Evolutionary conservation across 2,888 invertebrate genomes (phyloP).

Genomic region (Drosophila setosimentum): DNA sequence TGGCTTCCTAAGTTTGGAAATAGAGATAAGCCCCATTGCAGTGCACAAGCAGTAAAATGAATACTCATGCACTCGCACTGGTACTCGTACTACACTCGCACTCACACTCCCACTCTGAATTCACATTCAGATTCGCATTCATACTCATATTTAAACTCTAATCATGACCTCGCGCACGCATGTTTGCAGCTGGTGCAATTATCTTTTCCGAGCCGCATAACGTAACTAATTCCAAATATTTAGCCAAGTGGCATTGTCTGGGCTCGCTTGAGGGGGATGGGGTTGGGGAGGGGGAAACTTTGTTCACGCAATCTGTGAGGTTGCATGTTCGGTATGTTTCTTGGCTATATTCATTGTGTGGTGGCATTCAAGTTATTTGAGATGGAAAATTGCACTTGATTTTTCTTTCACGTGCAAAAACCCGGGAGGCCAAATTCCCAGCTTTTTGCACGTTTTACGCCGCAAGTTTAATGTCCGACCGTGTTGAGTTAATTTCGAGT

Average conservation of each 20-base stretch:
- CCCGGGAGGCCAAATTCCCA: conserved; percentile 63
- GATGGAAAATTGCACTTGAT: conserved; percentile 67
- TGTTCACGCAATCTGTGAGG: conserved; percentile 69
- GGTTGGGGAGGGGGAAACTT: not conserved
- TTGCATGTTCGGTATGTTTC: conserved; percentile 68
- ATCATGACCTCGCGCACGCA: conserved; percentile 59
- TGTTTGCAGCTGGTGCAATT: conserved; percentile 48
- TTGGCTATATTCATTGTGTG: conserved; percentile 71
- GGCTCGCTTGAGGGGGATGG: not conserved
- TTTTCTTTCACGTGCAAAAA: conserved; percentile 51
- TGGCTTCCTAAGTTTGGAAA: not conserved
- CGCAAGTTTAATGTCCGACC: conserved; percentile 75
- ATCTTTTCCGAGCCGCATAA: conserved; percentile 43
- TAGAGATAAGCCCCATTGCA: conserved; percentile 9
- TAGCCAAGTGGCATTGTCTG: conserved; percentile 57
- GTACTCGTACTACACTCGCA: not conserved
- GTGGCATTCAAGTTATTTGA: conserved; percentile 66
- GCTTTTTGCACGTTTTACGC: conserved; percentile 53
- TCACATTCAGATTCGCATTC: conserved; percentile 11
- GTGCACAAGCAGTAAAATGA: not conserved
- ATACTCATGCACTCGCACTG: not conserved
- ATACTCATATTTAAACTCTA: conserved; percentile 14
- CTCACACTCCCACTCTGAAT: not conserved
- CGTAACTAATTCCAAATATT: conserved; percentile 63
- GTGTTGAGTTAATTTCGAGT: conserved; percentile 23